Conservation (phyloP, 2,113 vertebrate species). For the Ctenomys sociabilis region DNA sequence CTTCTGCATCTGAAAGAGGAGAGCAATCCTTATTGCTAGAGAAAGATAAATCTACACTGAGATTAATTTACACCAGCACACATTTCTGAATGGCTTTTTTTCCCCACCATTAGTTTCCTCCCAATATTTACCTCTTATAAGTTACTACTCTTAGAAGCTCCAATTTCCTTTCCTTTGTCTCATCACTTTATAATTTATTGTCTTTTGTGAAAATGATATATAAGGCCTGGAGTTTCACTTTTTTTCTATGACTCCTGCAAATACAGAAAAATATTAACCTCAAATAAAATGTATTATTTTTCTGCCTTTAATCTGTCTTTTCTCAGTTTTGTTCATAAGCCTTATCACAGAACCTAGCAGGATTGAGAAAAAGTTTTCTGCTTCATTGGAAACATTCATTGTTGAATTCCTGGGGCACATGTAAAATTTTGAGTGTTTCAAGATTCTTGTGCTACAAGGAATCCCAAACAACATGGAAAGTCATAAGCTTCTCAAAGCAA, state of each 20-base stretch:
- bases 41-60: not conserved
- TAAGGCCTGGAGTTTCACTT: not conserved
- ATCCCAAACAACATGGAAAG: not conserved
- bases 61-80: not conserved
- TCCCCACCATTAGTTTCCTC: not conserved
- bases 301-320: not conserved
- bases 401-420: not conserved
- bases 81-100: not conserved
- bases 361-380: not conserved
- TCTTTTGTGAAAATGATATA: not conserved
- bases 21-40: not conserved
- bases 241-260: not conserved
- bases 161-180: not conserved
- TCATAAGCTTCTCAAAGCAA: not conserved
- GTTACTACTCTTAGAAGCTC: not conserved
- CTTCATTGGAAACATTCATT: not conserved
- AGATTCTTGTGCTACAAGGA: not conserved
- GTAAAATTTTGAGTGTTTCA: fast-evolving
- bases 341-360: not conserved
- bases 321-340: not conserved
- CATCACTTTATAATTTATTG: not conserved
- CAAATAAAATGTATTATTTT: not conserved
- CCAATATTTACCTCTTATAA: not conserved
- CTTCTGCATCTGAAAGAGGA: not conserved
- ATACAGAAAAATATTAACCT: not conserved